Evolutionary conservation across 2,797 vertebrate genomes (phyloP).

Genomic region (Pangasius mekongensis): DNA sequence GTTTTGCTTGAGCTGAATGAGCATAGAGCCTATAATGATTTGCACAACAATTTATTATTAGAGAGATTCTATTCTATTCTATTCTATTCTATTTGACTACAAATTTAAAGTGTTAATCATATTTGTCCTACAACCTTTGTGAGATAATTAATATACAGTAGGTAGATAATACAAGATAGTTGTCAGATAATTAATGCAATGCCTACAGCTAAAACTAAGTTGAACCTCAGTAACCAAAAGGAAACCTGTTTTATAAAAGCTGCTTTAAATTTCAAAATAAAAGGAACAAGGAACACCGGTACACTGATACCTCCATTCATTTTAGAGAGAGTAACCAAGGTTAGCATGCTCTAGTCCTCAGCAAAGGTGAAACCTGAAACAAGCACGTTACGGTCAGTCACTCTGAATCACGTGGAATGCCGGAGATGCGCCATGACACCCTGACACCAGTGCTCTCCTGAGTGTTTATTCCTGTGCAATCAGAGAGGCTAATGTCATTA

Average conservation of each 20-base stretch:
- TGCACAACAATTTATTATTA: background rate
- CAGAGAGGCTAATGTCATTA: slow-evolving; percentile 68
- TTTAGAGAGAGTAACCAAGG: background rate
- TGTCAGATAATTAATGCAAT: background rate
- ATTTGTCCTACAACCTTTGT: background rate
- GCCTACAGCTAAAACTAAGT: background rate
- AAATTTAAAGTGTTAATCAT: background rate
- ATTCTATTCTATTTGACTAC: background rate
- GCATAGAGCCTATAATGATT: background rate
- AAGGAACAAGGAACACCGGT: background rate
- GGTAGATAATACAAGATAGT: background rate
- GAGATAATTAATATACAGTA: background rate
- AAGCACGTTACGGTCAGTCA: slow-evolving; percentile 34
- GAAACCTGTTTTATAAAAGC: background rate
- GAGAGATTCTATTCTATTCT: background rate
- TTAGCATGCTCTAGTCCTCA: background rate
- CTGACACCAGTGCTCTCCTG: slow-evolving; percentile 22
- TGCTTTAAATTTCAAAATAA: background rate
- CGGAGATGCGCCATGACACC: slow-evolving; percentile 16
- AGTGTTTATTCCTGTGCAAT: slow-evolving; percentile 55
- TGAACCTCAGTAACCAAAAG: background rate
- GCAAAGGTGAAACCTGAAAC: slow-evolving; percentile 17
- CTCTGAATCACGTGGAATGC: slow-evolving; percentile 33
- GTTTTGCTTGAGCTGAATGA: background rate
- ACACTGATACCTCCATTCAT: background rate